Evolutionary conservation across 2,888 invertebrate genomes (phyloP).

Genomic region (Pyrochroa serraticornis): DNA sequence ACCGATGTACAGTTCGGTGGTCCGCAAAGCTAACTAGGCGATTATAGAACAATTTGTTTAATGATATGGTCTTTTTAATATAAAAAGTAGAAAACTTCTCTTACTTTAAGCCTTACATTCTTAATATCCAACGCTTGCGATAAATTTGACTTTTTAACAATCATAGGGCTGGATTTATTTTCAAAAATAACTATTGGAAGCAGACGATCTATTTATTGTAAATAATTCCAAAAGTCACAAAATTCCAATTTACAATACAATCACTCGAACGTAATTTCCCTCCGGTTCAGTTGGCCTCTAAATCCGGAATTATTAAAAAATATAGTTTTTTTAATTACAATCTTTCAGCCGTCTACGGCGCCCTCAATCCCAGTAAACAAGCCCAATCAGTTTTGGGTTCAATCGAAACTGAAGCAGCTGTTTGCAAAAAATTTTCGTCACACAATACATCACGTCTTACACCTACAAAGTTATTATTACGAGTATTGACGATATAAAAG

Average conservation of each 20-base stretch:
- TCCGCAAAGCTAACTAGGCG: slow-evolving; percentile 13
- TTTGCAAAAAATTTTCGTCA: slow-evolving; percentile 12
- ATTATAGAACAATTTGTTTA: slow-evolving; percentile 1
- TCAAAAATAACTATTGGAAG: slow-evolving; percentile 3
- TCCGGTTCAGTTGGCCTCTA: not conserved
- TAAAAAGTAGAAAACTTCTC: slow-evolving; percentile 26
- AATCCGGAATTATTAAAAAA: not conserved
- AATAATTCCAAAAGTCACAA: slow-evolving; percentile 15
- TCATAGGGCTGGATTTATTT: slow-evolving; percentile 5
- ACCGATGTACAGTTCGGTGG: not conserved
- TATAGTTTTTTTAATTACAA: not conserved
- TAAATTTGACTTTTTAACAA: slow-evolving; percentile 18
- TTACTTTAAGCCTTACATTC: slow-evolving; percentile 6
- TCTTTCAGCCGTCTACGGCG: not conserved
- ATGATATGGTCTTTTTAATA: slow-evolving; percentile 24
- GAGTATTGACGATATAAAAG: slow-evolving; percentile 33
- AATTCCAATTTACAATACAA: not conserved
- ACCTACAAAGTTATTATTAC: slow-evolving; percentile 1
- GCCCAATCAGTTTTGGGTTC: not conserved
- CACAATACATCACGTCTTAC: slow-evolving; percentile 9
- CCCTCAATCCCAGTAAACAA: not conserved
- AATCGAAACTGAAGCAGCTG: not conserved
- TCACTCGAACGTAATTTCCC: not conserved
- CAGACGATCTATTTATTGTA: slow-evolving; percentile 16
- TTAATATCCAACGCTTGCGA: slow-evolving; percentile 15